Base-by-base conservation (phyloP, 92 coral and sea anemone genomes). In the Chrysogorgia sp. region DNA sequence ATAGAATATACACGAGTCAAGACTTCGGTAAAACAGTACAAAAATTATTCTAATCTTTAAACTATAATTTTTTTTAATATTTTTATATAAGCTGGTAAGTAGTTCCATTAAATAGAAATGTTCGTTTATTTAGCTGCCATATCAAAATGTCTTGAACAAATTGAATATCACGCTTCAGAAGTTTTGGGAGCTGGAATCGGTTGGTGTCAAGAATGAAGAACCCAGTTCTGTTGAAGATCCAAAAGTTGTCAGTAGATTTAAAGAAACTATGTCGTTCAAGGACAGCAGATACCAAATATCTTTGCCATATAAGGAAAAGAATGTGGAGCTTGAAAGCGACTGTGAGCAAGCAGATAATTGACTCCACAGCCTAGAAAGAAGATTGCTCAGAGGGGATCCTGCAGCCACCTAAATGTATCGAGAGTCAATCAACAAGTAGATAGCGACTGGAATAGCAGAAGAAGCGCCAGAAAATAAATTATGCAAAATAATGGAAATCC, bases 251-350 rank as follows among this genome's bases (percentile, higher is more conserved):
- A 58, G 40, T n/a, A 58, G 21, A 53, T 71, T 60, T 70, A 70
- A 81, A 48, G 85, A 70, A 20, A n/a, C 84, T 9, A 13, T 80
- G 14, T 22, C 58, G 37, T 65, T 52, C 34, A 80, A 85, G 14
- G 88, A 66, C 10, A 25, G 75, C 60, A 7, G 84, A 22, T 77
- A 84, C 15, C 79, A 78, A 25, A 47, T 67, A 0, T 60, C 21
- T n/a, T 58, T 84, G 14, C 70, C 77, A 30, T 83, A 69, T 77
- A 83, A 83, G 25, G 82, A 76, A 10, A 34, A 83, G 10, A 43
- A 9, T 43, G 50, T 8, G 50, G 17, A 9, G 17, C 50, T 43
- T 8, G 48, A 52, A 13, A 72, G 68, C 52, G 48, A 70, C 40
- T 63, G 34, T 63, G 40, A 1, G 28, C 70, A 63, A 34, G 70